phyloP scores from a whole-genome alignment of 2,113 vertebrate genomes.

The Callospermophilus lateralis region DNA sequence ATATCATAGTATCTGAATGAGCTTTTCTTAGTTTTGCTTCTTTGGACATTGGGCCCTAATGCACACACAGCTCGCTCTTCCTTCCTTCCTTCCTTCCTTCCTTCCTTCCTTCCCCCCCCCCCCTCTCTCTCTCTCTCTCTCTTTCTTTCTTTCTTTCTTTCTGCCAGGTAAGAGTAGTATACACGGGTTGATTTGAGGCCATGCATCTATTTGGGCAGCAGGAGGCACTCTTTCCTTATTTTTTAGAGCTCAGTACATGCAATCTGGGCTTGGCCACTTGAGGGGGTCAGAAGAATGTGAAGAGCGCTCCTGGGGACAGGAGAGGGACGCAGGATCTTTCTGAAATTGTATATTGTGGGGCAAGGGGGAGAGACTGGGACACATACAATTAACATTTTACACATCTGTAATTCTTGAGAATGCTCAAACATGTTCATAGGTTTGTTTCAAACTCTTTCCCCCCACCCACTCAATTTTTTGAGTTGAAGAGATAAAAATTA shows the following conservation, averaged over 20 bases:
- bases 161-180: fast-evolving
- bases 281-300: neutral
- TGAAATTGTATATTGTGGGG: neutral
- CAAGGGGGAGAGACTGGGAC: fast-evolving
- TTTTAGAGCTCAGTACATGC: neutral
- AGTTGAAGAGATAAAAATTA: neutral
- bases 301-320: fast-evolving
- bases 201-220: neutral
- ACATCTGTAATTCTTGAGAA: neutral
- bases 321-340: neutral
- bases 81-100: neutral
- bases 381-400: neutral
- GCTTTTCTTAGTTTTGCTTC: neutral
- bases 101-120: fast-evolving
- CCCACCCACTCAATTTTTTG: neutral
- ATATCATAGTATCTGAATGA: neutral
- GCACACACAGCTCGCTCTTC: fast-evolving
- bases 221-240: constrained; percentile 61
- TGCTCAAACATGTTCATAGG: neutral
- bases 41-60: neutral
- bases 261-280: neutral
- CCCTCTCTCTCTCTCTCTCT: no score
- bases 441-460: neutral
- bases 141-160: no score
- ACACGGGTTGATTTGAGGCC: neutral